Evolutionary conservation across 2,113 vertebrate species (phyloP).

Genomic region (Thinocorus orbignyianus): DNA sequence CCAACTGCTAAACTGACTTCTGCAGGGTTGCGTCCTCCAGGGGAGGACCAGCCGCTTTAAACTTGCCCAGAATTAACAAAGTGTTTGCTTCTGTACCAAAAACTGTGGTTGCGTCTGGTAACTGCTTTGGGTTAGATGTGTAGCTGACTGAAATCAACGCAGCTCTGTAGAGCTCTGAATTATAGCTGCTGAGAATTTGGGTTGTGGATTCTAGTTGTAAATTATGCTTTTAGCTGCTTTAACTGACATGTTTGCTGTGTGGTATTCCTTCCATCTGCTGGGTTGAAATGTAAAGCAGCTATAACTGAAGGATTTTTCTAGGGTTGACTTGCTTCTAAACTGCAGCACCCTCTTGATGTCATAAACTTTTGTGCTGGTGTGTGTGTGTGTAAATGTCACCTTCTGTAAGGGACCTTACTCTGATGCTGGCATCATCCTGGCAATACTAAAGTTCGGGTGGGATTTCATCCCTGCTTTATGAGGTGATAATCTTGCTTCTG

Average conservation of each 20-base stretch:
- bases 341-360: background rate
- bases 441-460: background rate
- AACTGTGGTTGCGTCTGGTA: background rate
- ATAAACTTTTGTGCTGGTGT: background rate
- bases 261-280: background rate
- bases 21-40: background rate
- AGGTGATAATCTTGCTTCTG: background rate
- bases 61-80: background rate
- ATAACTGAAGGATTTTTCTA: background rate
- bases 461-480: slow-evolving; percentile 26
- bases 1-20: background rate
- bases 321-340: slow-evolving; percentile 3
- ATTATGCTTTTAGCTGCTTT: background rate
- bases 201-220: background rate
- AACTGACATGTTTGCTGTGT: background rate
- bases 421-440: background rate
- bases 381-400: background rate
- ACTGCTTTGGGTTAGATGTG: background rate
- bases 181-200: background rate
- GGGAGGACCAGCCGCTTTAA: background rate
- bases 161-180: background rate
- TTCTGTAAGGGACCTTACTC: background rate
- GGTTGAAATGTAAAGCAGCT: background rate
- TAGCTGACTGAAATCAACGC: background rate
- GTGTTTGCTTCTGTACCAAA: background rate